Evolutionary conservation across 2,888 invertebrate genomes (phyloP).

Genomic region (Ophraella communa): DNA sequence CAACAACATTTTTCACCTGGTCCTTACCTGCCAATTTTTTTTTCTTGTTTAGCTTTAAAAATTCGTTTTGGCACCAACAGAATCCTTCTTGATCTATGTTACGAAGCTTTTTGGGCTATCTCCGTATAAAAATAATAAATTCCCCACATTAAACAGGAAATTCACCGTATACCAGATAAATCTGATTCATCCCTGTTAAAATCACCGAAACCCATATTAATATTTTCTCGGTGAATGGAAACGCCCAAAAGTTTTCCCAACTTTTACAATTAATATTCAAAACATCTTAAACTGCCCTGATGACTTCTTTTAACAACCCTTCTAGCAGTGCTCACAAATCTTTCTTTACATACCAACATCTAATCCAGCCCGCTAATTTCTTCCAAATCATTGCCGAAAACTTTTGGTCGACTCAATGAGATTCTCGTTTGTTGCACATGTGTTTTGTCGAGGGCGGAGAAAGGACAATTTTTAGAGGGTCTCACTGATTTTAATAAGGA

Average conservation of each 20-base stretch:
- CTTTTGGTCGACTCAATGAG: slow-evolving; percentile 17
- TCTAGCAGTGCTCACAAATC: neutral
- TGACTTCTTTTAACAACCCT: slow-evolving; percentile 14
- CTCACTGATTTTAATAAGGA: neutral
- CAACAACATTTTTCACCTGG: too few species aligned
- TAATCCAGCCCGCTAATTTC: slow-evolving; percentile 34
- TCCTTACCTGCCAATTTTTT: too few species aligned
- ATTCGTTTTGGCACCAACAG: too few species aligned
- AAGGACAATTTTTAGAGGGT: neutral
- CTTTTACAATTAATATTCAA: slow-evolving; percentile 14
- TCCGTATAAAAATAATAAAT: too few species aligned
- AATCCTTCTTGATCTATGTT: too few species aligned
- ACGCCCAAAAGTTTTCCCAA: neutral
- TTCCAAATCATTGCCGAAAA: slow-evolving; percentile 35
- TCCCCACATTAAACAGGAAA: too few species aligned
- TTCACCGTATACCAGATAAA: too few species aligned
- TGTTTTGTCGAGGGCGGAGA: neutral
- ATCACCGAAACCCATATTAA: neutral
- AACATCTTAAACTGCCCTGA: slow-evolving; percentile 6
- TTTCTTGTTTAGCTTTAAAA: too few species aligned
- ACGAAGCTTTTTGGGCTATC: too few species aligned
- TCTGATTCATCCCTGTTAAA: neutral
- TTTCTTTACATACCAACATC: slow-evolving; percentile 28
- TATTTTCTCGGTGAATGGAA: too few species aligned
- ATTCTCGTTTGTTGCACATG: slow-evolving; percentile 11